Base-by-base conservation (phyloP, 2,797 vertebrate genomes). In the Champsocephalus esox region DNA sequence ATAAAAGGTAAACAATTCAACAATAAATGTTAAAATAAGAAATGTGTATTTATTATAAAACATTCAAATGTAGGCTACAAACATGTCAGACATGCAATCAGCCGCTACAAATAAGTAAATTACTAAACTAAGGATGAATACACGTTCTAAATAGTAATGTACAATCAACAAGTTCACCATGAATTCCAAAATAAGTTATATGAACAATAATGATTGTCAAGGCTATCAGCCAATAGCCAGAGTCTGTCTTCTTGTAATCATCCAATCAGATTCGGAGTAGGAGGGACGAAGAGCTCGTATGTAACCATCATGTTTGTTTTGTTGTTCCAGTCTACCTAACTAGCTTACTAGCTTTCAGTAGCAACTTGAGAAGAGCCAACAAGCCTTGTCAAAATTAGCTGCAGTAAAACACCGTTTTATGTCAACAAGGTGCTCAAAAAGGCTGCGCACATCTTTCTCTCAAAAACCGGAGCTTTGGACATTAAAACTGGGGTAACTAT, bases 261-360 rank as follows among this genome's bases (percentile, higher is more conserved):
- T 84, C 92, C 93, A 92, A 92, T 93, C 87, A 77, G 41, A 9
- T 38, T 55, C 10, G 21, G n/a, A 24, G 50, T 45, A 64, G 90
- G 92, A 1, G 83, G 86, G 84, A 65, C 58, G 74, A 77, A 68
- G 70, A 14, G 4, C 46, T 7, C 12, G 44, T 63, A 84, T 82
- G 82, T 80, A 79, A 59, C 77, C 61, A 88, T 87, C 88, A 88
- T 0, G 84, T 84, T 82, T 80, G 79, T 80, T 70, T 43, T 87
- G 71, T 66, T 84, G 56, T 90, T 87, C 87, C 88, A 83, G 85
- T 88, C 91, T 69, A 90, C 79, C 92, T 73, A 93, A 74, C 87
- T 61, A 21, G 89, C 90, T 51, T 66, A 74, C 87, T 61, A 21
- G 89, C 90, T 51, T 66, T 70, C 79, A 66, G 73, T 91, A 92